These are phyloP conservation scores for Zaprionus taronus DNA, from an alignment of 1,140 invertebrate genomes.

Conservation along the genomic window DNA sequence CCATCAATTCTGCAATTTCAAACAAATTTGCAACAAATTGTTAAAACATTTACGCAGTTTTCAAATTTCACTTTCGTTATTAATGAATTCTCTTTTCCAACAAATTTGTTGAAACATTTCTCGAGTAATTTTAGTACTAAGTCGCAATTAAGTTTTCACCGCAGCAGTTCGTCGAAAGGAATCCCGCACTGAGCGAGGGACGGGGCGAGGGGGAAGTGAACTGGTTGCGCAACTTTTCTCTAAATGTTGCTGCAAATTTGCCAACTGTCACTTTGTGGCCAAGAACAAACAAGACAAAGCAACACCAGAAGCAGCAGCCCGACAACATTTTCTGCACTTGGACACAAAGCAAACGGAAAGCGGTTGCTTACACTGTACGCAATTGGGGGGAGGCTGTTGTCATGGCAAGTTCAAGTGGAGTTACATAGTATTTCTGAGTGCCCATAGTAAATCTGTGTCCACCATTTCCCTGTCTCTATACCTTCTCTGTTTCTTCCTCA, in stretches of 20 bases:
- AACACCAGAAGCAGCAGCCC: constrained; percentile 22
- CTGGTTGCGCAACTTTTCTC: constrained; percentile 38
- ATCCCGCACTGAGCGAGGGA: not conserved
- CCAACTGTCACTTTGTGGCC: constrained; percentile 53
- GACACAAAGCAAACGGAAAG: constrained; percentile 30
- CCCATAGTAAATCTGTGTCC: no score
- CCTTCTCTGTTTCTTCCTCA: no score
- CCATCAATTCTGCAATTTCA: not conserved
- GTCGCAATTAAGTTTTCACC: constrained; percentile 43
- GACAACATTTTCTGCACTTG: constrained; percentile 39
- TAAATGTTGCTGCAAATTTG: constrained; percentile 56
- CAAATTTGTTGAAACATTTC: not conserved
- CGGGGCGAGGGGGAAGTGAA: not conserved
- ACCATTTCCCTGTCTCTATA: no score
- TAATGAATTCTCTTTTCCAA: constrained; percentile 2
- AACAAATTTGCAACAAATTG: not conserved
- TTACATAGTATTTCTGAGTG: not conserved
- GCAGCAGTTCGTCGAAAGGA: constrained; percentile 5
- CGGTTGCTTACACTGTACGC: constrained; percentile 22
- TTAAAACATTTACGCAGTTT: not conserved
- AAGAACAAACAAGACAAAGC: constrained; percentile 37
- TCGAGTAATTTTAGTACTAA: constrained; percentile 4
- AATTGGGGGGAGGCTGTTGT: constrained; percentile 1
- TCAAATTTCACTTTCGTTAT: constrained; percentile 1
- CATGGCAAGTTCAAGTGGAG: not conserved